Evolutionary conservation across 2,888 invertebrate genomes (phyloP).

Genomic region (Cryptus viduatorius): DNA sequence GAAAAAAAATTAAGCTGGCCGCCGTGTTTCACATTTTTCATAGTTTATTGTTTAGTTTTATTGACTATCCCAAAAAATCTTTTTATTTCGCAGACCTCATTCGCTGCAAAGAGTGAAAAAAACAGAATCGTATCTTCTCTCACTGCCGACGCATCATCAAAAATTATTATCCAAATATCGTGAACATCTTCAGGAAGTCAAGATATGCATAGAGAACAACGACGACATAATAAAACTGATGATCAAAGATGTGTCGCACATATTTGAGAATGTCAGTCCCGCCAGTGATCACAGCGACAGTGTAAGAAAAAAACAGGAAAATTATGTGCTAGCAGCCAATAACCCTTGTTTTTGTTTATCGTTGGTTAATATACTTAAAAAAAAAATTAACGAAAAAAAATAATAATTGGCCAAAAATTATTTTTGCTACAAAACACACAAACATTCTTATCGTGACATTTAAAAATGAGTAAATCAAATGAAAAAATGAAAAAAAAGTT

Average conservation of each 20-base stretch:
- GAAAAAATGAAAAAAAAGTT: neutral
- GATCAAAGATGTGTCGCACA: conserved; percentile 91
- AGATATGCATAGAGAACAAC: conserved; percentile 92
- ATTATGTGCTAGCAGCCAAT: conserved; percentile 3
- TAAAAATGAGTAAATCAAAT: no score
- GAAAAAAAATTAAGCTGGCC: no score
- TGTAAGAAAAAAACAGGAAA: conserved; percentile 77
- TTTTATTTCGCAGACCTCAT: conserved; percentile 88
- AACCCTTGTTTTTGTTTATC: neutral
- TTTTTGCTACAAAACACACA: no score
- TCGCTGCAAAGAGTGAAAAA: conserved; percentile 91
- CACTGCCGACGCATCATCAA: conserved; percentile 91
- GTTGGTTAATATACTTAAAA: neutral
- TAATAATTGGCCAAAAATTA: no score
- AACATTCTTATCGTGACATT: no score
- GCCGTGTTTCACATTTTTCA: no score
- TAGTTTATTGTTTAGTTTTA: no score
- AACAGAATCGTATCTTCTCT: conserved; percentile 91
- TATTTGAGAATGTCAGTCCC: conserved; percentile 92
- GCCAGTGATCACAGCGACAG: conserved; percentile 80
- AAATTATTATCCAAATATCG: conserved; percentile 91
- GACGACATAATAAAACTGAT: conserved; percentile 89
- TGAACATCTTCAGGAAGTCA: conserved; percentile 90
- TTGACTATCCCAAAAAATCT: no score
- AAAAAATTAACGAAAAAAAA: no score